A percentile compares a stretch with the other conserved stretches of the same genome.
These are phyloP conservation scores for Polylopha cassiicola DNA, from an alignment of 2,888 invertebrate genomes.

Conservation along the genomic window DNA sequence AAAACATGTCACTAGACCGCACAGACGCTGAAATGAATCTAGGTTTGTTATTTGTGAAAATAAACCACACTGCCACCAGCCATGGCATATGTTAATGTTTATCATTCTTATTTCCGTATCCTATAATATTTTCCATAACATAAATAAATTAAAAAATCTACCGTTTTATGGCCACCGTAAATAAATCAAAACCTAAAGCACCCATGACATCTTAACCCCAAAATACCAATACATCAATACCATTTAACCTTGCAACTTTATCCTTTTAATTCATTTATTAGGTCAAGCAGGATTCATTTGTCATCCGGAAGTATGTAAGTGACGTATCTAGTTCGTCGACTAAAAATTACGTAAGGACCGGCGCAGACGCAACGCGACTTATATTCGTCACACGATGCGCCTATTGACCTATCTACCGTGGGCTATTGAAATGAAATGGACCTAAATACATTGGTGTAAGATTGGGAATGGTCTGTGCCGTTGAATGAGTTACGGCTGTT, in stretches of 20 bases:
- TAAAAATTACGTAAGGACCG: slow-evolving; percentile 67
- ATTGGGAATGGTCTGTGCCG: slow-evolving; percentile 46
- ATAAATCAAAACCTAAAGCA: too few relatives aligned
- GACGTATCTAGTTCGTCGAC: slow-evolving; percentile 73
- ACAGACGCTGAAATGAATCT: slow-evolving; percentile 25
- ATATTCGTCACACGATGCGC: slow-evolving; percentile 51
- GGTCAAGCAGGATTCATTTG: slow-evolving; percentile 47
- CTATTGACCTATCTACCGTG: slow-evolving; percentile 39
- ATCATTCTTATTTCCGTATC: slow-evolving; percentile 28
- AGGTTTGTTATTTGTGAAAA: slow-evolving; percentile 36
- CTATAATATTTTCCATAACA: slow-evolving; percentile 13
- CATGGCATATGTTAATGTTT: slow-evolving; percentile 29
- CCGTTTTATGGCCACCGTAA: too few relatives aligned
- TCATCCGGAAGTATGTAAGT: slow-evolving; percentile 64
- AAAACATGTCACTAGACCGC: slow-evolving; percentile 28
- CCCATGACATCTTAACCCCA: too few relatives aligned
- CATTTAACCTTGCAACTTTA: slow-evolving; percentile 39
- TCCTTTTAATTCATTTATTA: slow-evolving; percentile 47
- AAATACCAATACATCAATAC: too few relatives aligned
- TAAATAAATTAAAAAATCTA: too few relatives aligned
- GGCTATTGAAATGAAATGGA: slow-evolving; percentile 38
- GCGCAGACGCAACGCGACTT: slow-evolving; percentile 66
- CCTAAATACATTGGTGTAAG: slow-evolving; percentile 48
- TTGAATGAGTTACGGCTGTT: slow-evolving; percentile 47
- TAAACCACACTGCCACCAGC: slow-evolving; percentile 33